Conservation (phyloP, 2,113 vertebrate genomes). For the Trematocara nigrifrons region DNA sequence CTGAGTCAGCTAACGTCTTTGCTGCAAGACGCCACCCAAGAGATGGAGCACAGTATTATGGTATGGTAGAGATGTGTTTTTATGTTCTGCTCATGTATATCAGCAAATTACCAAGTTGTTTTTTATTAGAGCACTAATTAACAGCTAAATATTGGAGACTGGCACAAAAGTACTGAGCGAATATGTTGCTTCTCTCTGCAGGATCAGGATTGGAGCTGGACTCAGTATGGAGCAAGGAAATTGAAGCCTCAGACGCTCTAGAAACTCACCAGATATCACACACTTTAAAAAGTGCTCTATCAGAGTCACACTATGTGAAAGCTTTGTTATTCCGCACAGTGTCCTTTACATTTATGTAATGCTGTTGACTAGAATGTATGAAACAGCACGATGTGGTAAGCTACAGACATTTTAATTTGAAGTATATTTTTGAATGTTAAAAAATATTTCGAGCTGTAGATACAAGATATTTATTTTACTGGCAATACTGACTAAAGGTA, state of each 20-base stretch:
- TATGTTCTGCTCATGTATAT: not conserved
- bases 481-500: not conserved
- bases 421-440: not conserved
- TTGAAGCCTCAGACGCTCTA: slow-evolving; percentile 32
- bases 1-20: slow-evolving; percentile 83
- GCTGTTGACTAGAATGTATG: not conserved
- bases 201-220: slow-evolving; percentile 93
- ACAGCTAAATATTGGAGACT: not conserved
- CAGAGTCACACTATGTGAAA: not conserved
- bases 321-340: slow-evolving; percentile 2
- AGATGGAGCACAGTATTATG: slow-evolving; percentile 78
- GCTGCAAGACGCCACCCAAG: slow-evolving; percentile 79
- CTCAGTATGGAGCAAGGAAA: slow-evolving; percentile 63
- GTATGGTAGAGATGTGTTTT: slow-evolving; percentile 51
- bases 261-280: not conserved
- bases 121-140: not conserved
- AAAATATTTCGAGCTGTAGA: not conserved
- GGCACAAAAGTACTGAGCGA: not conserved
- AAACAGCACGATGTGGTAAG: not conserved
- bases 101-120: not conserved
- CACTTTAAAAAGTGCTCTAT: slow-evolving; percentile 5
- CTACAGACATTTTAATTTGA: slow-evolving; percentile 7
- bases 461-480: slow-evolving; percentile 46
- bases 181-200: slow-evolving; percentile 51
- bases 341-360: not conserved